phyloP scores from a whole-genome alignment of 2,113 vertebrate genomes.

The Oostethus manadensis region DNA sequence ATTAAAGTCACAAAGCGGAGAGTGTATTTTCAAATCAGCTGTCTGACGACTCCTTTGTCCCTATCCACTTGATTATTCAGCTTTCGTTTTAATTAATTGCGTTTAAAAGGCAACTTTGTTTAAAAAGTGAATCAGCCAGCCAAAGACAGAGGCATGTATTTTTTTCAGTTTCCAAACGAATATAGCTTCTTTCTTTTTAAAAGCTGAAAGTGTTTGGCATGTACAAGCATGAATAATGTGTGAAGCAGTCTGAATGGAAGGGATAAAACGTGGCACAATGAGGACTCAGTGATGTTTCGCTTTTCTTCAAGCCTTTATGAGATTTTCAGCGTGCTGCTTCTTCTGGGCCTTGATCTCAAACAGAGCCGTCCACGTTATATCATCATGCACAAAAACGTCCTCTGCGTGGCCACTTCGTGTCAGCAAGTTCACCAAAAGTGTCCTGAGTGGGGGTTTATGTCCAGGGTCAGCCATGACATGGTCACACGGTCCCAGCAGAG shows the following conservation, averaged over 20 bases:
- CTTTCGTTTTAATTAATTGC: slow-evolving; percentile 56
- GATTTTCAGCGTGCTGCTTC: slow-evolving; percentile 20
- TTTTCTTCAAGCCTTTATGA: slow-evolving; percentile 24
- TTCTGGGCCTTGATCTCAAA: slow-evolving; percentile 31
- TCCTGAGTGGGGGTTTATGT: background rate
- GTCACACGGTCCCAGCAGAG: slow-evolving; percentile 31
- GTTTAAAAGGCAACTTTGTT: slow-evolving; percentile 22
- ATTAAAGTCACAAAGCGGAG: slow-evolving; percentile 28
- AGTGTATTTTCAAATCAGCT: slow-evolving; percentile 28
- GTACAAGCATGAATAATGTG: slow-evolving; percentile 16
- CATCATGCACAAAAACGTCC: background rate
- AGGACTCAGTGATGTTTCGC: slow-evolving; percentile 17
- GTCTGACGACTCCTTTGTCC: slow-evolving; percentile 45
- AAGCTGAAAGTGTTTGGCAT: slow-evolving; percentile 22
- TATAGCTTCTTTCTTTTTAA: slow-evolving; percentile 13
- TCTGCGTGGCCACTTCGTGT: slow-evolving; percentile 22
- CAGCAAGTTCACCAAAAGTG: slow-evolving; percentile 20
- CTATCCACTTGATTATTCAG: slow-evolving; percentile 41
- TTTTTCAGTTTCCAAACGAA: slow-evolving; percentile 29
- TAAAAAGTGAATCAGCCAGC: slow-evolving; percentile 15
- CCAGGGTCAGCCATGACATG: slow-evolving; percentile 2
- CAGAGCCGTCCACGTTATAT: slow-evolving; percentile 15
- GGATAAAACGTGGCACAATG: slow-evolving; percentile 33
- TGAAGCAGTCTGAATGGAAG: slow-evolving; percentile 22
- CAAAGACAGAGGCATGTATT: background rate